These are phyloP conservation scores for Criorhina ranunculi DNA, from an alignment of 2,888 invertebrate species.

Conservation along the genomic window DNA sequence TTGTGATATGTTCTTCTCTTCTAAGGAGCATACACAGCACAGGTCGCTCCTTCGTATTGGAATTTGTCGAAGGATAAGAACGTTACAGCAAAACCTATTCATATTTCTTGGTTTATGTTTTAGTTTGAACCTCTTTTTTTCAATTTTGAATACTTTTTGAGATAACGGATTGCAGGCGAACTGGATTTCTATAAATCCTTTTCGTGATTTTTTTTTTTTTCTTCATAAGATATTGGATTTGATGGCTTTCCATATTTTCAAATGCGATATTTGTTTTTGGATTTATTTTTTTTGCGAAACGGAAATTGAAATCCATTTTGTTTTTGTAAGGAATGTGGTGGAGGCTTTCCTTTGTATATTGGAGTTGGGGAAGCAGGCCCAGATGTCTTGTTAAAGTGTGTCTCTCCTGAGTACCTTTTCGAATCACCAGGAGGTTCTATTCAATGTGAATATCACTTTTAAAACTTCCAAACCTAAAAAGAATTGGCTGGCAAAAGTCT, in stretches of 20 bases:
- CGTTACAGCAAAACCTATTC: constrained; percentile 58
- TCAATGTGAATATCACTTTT: no score
- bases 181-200: constrained; percentile 65
- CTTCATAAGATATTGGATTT: constrained; percentile 66
- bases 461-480: no score
- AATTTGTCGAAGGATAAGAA: constrained; percentile 47
- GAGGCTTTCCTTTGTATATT: no score
- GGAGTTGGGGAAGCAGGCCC: no score
- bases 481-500: no score
- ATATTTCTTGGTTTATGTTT: constrained; percentile 7
- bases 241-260: constrained; percentile 39
- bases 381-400: no score
- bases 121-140: constrained; percentile 58
- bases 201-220: constrained; percentile 59
- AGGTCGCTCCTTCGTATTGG: constrained; percentile 49
- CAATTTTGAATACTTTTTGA: constrained; percentile 67
- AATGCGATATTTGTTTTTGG: constrained; percentile 37
- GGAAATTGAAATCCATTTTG: background rate
- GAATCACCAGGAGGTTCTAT: no score
- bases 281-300: background rate
- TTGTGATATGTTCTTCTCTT: constrained; percentile 56
- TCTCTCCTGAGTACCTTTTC: no score
- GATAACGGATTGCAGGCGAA: constrained; percentile 60
- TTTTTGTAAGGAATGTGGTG: background rate
- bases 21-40: constrained; percentile 50